Evolutionary conservation across 2,113 vertebrate species (phyloP), one percentile per base, ranked within the genome.

Genomic region (Apaloderma vittatum): DNA sequence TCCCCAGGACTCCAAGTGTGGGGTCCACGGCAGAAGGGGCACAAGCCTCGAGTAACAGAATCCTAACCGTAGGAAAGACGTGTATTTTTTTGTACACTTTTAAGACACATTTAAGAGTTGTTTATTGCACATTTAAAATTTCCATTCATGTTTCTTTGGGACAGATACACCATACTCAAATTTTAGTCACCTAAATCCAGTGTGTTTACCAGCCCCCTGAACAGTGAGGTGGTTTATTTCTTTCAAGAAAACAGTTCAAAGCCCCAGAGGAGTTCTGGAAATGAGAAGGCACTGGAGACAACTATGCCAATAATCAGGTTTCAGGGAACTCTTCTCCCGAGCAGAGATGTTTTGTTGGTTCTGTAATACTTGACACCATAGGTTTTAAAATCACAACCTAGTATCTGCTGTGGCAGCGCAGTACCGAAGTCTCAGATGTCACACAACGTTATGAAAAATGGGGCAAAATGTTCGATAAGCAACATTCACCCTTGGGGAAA

Each of bases 111-210:
- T 59, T 93, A 96, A 79, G 58, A 88, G 61, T 85, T 94, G 55
- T 80, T 97, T 88, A 61, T 26, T 90, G 79, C 71, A 89, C 43
- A 67, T 76, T 83, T 74, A 83, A 83, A 92, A 93, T 92, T 66
- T 91, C 93, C 63, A 34, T 86, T 57, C 11, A 58, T 68, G 75
- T 67, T 96, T 95, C 88, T 96, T 91, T 54, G 75, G 51, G 66
- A 94, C 18, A 58, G n/a, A 66, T 5, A 71, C 6, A 72, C 59
- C 20, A n/a, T 12, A 62, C 22, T 72, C 30, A 58, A 79, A 88
- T 91, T 81, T 92, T 55, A 81, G 58, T 75, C 86, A 97, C 84
- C 74, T 58, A 79, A 78, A 84, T 63, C 27, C 71, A 88, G 57
- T 57, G 52, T 67, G 9, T 68, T 59, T 34, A 27, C 20, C 40